Evolutionary conservation across 2,888 invertebrate genomes (phyloP).

Genomic region (Cheilosia urbana): DNA sequence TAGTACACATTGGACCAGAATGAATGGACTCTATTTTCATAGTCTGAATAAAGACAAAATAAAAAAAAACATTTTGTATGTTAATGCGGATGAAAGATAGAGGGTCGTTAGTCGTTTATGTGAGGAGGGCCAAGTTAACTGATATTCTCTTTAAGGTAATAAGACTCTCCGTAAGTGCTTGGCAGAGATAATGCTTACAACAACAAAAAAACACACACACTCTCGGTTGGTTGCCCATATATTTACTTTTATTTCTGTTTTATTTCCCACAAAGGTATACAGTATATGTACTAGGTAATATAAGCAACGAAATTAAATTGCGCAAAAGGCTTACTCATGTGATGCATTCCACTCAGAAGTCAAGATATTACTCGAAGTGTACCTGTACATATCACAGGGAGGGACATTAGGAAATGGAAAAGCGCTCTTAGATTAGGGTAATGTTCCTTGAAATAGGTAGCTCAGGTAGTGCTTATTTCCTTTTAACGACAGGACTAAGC

Average conservation of each 20-base stretch:
- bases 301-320: slow-evolving; percentile 37
- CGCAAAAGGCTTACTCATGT: slow-evolving; percentile 20
- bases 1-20: slow-evolving; percentile 37
- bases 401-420: slow-evolving; percentile 30
- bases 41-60: neutral
- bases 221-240: slow-evolving; percentile 49
- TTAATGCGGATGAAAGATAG: slow-evolving; percentile 49
- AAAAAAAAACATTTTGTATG: slow-evolving; percentile 37
- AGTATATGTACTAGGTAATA: neutral
- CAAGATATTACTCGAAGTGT: neutral
- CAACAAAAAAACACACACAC: neutral
- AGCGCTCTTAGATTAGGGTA: slow-evolving; percentile 23
- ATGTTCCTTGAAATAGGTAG: slow-evolving; percentile 37
- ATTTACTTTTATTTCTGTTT: slow-evolving; percentile 42
- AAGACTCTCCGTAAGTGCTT: slow-evolving; percentile 27
- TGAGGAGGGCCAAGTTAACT: slow-evolving; percentile 38
- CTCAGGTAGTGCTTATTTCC: neutral
- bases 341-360: neutral
- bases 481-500: neutral
- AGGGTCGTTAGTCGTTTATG: slow-evolving; percentile 48
- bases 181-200: slow-evolving; percentile 11
- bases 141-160: slow-evolving; percentile 46
- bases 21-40: slow-evolving; percentile 30
- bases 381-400: neutral
- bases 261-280: slow-evolving; percentile 6